Conservation (phyloP, 2,888 invertebrate genomes). For the Osmoderma eremita region DNA sequence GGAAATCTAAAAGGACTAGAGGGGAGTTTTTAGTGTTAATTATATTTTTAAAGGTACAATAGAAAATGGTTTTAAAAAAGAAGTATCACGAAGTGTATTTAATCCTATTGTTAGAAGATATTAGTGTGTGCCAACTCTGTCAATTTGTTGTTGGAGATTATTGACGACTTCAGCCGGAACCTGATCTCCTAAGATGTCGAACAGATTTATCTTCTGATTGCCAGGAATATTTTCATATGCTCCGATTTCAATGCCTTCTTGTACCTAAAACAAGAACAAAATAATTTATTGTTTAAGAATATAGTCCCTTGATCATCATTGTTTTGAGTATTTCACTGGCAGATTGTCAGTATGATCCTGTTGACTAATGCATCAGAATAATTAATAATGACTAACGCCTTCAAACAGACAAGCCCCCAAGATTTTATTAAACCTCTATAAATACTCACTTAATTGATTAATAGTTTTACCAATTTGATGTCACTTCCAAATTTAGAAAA, state of each 20-base stretch:
- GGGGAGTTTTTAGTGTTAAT: not conserved
- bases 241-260: constrained; percentile 86
- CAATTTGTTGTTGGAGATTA: constrained; percentile 86
- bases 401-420: no score
- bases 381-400: no score
- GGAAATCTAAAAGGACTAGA: no score
- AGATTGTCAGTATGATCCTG: no score
- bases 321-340: no score
- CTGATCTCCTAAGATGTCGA: constrained; percentile 84
- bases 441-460: no score
- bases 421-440: no score
- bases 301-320: no score
- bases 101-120: constrained; percentile 6
- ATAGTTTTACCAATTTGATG: no score
- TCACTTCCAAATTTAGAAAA: no score
- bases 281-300: no score
- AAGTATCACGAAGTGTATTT: constrained; percentile 30
- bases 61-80: not conserved
- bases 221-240: constrained; percentile 89
- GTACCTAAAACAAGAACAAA: constrained; percentile 66
- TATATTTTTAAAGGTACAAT: not conserved
- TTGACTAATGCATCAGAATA: no score
- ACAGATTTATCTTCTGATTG: constrained; percentile 84
- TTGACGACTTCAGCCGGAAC: constrained; percentile 88
- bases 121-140: constrained; percentile 80